Evolutionary conservation across 1,140 invertebrate species (phyloP).

Genomic region (Cyclina sinensis): DNA sequence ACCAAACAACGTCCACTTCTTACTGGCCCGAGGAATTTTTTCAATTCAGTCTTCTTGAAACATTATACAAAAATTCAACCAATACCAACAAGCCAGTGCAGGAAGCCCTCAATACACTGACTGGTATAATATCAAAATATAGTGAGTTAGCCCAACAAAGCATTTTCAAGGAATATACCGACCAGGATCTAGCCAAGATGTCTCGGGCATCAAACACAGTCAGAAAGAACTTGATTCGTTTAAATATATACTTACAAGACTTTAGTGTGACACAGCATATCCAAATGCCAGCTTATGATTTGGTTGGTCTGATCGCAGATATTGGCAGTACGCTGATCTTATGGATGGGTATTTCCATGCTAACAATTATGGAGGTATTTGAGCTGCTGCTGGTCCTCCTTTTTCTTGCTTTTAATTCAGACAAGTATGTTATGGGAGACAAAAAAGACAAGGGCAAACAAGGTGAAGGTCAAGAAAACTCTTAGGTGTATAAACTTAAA

Average conservation of each 20-base stretch:
- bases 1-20: conserved; percentile 81
- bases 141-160: background rate
- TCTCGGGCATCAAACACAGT: conserved; percentile 78
- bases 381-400: conserved; percentile 79
- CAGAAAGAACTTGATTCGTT: conserved; percentile 82
- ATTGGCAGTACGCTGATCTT: conserved; percentile 83
- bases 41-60: conserved; percentile 77
- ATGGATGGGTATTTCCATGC: conserved; percentile 84
- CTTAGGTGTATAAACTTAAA: too few relatives aligned
- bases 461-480: conserved; percentile 2
- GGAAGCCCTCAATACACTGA: conserved; percentile 71
- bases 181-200: conserved; percentile 57
- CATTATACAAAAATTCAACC: conserved; percentile 72
- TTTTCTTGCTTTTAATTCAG: conserved; percentile 79
- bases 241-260: conserved; percentile 84
- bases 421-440: conserved; percentile 70
- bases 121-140: background rate
- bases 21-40: conserved; percentile 84
- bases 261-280: conserved; percentile 82
- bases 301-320: conserved; percentile 82
- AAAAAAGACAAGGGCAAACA: background rate
- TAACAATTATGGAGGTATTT: conserved; percentile 83
- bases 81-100: conserved; percentile 76
- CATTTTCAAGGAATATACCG: conserved; percentile 46
- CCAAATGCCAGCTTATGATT: conserved; percentile 82